phyloP scores from a whole-genome alignment of 2,113 vertebrate species.

The Saiga tatarica region DNA sequence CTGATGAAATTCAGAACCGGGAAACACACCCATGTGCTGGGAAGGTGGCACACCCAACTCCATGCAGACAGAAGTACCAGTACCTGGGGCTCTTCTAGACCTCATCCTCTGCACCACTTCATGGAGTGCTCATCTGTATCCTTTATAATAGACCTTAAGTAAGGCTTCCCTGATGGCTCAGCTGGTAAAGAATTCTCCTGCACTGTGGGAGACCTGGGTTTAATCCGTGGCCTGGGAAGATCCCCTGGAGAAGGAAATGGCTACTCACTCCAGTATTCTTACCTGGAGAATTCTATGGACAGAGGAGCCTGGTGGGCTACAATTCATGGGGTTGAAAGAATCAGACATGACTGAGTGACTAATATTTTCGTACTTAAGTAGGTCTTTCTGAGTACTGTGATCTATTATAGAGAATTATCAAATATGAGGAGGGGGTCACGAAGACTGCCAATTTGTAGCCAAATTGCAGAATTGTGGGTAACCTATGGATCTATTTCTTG shows the following conservation, averaged over 20 bases:
- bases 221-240: background rate
- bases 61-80: too few species aligned
- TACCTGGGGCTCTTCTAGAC: background rate
- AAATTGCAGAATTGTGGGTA: background rate
- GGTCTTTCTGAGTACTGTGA: background rate
- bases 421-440: background rate
- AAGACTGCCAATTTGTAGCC: background rate
- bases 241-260: background rate
- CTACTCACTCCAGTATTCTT: background rate
- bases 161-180: background rate
- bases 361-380: background rate
- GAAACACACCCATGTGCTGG: background rate
- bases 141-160: background rate
- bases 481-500: background rate
- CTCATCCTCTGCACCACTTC: background rate
- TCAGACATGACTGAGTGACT: background rate
- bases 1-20: background rate
- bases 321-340: background rate
- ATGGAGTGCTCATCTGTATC: background rate
- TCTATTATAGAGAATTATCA: background rate
- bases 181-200: background rate
- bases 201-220: background rate
- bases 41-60: background rate
- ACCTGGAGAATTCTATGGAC: background rate
- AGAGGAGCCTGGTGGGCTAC: background rate